These are phyloP conservation scores for Uria lomvia DNA, from an alignment of 2,113 vertebrate species.

Conservation along the genomic window DNA sequence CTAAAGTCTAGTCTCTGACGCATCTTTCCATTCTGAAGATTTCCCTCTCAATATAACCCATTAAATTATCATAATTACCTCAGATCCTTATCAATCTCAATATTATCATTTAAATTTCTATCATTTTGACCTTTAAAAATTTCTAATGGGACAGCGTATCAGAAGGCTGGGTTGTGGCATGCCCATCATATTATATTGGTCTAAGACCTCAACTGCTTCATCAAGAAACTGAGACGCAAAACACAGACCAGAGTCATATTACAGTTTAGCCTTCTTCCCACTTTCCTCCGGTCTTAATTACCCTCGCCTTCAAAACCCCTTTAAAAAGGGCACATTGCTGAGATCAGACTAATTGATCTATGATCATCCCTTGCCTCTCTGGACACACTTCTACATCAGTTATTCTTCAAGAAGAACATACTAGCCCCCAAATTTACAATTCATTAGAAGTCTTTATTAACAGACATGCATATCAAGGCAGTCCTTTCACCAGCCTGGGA, in stretches of 20 bases:
- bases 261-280: neutral
- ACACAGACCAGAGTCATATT: accelerated
- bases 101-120: neutral
- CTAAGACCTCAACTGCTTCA: neutral
- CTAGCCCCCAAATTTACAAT: neutral
- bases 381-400: neutral
- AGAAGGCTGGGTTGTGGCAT: accelerated
- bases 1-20: neutral
- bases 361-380: neutral
- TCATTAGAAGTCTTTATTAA: neutral
- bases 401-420: neutral
- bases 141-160: accelerated
- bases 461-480: neutral
- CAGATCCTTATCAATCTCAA: neutral
- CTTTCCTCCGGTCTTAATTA: neutral
- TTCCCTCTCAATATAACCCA: neutral
- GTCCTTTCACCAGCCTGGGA: neutral
- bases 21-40: neutral
- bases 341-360: neutral
- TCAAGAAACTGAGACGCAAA: neutral
- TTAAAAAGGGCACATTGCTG: neutral
- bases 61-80: neutral
- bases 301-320: neutral
- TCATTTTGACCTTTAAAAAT: neutral
- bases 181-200: accelerated